A percentile compares a stretch with the other conserved stretches of the same genome.
Conservation (phyloP, 1,140 invertebrate genomes). For the Brachionus plicatilis region DNA sequence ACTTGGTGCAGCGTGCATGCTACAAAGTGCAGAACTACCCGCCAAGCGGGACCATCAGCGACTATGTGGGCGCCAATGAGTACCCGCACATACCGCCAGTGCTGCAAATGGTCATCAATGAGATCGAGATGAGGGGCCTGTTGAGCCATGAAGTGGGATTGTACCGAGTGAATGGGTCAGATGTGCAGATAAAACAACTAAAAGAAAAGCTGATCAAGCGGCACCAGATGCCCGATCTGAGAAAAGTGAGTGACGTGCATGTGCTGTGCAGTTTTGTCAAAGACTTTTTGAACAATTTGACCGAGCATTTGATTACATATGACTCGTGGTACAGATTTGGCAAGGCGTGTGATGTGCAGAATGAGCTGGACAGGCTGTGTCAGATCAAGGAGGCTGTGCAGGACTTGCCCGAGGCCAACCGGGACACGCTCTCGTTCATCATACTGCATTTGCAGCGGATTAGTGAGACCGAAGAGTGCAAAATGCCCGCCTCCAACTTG, state of each 20-base stretch:
- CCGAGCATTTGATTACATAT: conserved; percentile 38
- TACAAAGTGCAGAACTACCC: conserved; percentile 21
- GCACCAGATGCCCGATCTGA: conserved; percentile 29
- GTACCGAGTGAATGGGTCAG: conserved; percentile 35
- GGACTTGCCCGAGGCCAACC: conserved; percentile 35
- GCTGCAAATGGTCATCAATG: neutral
- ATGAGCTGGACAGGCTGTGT: neutral
- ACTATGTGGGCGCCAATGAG: conserved; percentile 13
- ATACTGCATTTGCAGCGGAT: conserved; percentile 39
- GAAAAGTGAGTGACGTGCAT: conserved; percentile 1
- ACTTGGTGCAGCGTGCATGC: conserved; percentile 2
- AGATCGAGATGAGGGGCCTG: conserved; percentile 39
- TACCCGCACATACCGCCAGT: conserved; percentile 29
- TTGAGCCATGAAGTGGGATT: conserved; percentile 38
- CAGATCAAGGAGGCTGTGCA: conserved; percentile 4
- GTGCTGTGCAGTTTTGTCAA: conserved; percentile 31
- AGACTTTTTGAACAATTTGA: conserved; percentile 40
- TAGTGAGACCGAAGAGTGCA: conserved; percentile 11
- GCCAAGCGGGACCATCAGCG: neutral
- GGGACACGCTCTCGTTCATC: conserved; percentile 36
- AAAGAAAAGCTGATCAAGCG: conserved; percentile 6
- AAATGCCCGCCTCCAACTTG: conserved; percentile 31
- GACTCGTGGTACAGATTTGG: conserved; percentile 24
- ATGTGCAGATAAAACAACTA: neutral
- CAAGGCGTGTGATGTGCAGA: neutral